Percentiles rank a stretch among this genome's conserved stretches.
Evolutionary conservation across 2,113 vertebrate genomes (phyloP).

Genomic region (Triplophysa rosa): DNA sequence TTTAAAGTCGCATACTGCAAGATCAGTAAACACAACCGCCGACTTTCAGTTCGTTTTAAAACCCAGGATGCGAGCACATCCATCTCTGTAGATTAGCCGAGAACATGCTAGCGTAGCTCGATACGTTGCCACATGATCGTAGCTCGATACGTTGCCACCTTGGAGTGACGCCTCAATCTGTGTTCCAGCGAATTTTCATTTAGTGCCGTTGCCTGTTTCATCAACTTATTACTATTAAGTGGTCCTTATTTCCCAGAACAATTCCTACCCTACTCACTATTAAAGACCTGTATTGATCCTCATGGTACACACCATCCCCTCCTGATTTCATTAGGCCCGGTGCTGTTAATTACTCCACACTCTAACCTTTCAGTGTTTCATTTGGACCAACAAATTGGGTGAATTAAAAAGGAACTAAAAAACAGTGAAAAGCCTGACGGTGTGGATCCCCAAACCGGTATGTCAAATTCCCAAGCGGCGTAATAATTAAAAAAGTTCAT

Average conservation of each 20-base stretch:
- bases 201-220: constrained; percentile 72
- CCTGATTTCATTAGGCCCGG: constrained; percentile 81
- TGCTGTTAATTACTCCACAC: constrained; percentile 87
- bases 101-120: constrained; percentile 26
- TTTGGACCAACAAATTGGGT: constrained; percentile 88
- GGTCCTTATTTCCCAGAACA: constrained; percentile 78
- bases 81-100: constrained; percentile 18
- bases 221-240: constrained; percentile 77
- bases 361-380: constrained; percentile 88
- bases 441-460: constrained; percentile 54
- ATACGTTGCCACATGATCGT: constrained; percentile 12
- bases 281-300: constrained; percentile 80
- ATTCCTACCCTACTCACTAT: constrained; percentile 71
- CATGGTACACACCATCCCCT: constrained; percentile 75
- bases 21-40: neutral
- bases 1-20: constrained; percentile 26
- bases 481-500: constrained; percentile 76
- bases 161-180: constrained; percentile 46
- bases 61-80: constrained; percentile 6
- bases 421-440: constrained; percentile 63
- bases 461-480: constrained; percentile 68
- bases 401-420: constrained; percentile 79
- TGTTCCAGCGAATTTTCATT: constrained; percentile 70
- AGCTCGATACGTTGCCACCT: constrained; percentile 35
- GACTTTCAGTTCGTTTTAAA: neutral